phyloP scores from a whole-genome alignment of 2,113 vertebrate species.

The Lonchura striata region DNA sequence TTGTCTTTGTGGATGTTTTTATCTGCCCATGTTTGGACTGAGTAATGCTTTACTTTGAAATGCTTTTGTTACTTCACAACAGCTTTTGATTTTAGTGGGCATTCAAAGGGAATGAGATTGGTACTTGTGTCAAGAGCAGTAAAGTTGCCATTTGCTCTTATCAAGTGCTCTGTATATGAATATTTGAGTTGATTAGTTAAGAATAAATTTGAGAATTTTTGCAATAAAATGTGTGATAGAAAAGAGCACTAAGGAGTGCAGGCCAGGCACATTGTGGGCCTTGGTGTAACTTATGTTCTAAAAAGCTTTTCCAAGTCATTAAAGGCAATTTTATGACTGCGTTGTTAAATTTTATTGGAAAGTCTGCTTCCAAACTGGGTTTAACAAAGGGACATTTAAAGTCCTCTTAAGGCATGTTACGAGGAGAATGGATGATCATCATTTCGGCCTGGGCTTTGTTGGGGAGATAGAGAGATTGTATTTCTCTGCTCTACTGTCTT shows the following conservation, averaged over 20 bases:
- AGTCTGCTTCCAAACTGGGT: background rate
- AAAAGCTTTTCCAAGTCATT: background rate
- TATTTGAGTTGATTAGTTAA: background rate
- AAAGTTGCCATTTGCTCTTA: background rate
- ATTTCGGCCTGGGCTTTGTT: background rate
- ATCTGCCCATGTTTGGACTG: rapidly evolving
- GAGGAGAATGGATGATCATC: background rate
- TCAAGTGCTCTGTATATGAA: background rate
- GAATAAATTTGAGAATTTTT: background rate
- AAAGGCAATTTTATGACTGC: background rate
- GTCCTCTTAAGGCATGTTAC: background rate
- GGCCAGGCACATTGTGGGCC: background rate
- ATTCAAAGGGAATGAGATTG: background rate
- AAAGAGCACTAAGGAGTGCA: background rate
- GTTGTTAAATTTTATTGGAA: background rate
- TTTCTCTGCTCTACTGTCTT: background rate
- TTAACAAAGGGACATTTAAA: background rate
- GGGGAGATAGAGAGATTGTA: background rate
- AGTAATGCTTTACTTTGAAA: background rate
- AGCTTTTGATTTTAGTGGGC: background rate
- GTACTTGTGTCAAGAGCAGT: background rate
- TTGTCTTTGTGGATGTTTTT: background rate
- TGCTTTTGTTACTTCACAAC: background rate
- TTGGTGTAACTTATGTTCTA: background rate
- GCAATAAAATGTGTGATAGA: background rate